Percentiles rank a stretch among this genome's conserved stretches.
Evolutionary conservation across 2,113 vertebrate species (phyloP).

Genomic region (Dolichallabes microphthalmus): DNA sequence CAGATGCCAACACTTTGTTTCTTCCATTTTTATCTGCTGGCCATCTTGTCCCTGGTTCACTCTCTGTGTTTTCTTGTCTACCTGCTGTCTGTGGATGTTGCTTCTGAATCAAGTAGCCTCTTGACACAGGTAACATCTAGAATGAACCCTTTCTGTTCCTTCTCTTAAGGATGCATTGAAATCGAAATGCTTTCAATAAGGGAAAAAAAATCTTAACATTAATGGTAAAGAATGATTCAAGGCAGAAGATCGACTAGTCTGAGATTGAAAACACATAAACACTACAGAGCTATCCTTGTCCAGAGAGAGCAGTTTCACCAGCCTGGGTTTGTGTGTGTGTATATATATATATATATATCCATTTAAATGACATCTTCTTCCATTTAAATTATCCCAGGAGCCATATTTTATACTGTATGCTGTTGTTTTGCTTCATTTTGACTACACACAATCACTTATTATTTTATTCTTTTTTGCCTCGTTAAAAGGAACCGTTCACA

Average conservation of each 20-base stretch:
- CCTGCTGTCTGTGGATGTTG: slow-evolving; percentile 38
- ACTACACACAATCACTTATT: neutral
- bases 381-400: neutral
- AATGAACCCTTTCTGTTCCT: neutral
- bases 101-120: neutral
- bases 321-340: neutral
- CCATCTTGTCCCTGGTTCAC: slow-evolving; percentile 26
- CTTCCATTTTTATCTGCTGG: slow-evolving; percentile 39
- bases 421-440: neutral
- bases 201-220: neutral
- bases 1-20: slow-evolving; percentile 53
- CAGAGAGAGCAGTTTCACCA: neutral
- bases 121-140: neutral
- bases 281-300: neutral
- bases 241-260: neutral
- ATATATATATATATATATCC: neutral
- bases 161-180: neutral
- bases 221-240: neutral
- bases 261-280: neutral
- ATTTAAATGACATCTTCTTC: neutral
- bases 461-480: neutral
- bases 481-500: neutral
- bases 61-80: slow-evolving; percentile 26
- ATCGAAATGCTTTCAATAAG: neutral
- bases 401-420: neutral